These are phyloP conservation scores for Ametastegia equiseti DNA, from an alignment of 2,888 invertebrate species.

Conservation along the genomic window DNA sequence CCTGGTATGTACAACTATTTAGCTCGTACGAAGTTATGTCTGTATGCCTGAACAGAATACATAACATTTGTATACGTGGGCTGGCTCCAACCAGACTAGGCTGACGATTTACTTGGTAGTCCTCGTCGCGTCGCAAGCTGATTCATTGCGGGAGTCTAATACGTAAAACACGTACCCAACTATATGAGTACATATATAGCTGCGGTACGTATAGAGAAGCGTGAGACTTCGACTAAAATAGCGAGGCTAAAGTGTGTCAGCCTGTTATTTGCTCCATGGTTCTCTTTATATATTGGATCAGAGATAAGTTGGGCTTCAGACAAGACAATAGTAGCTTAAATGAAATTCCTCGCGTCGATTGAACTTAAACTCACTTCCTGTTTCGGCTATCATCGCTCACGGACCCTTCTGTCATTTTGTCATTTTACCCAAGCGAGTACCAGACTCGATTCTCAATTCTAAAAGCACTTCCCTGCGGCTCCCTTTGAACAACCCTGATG, in stretches of 20 bases:
- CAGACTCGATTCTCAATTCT: slow-evolving; percentile 2
- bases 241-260: slow-evolving; percentile 1
- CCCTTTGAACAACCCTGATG: not conserved
- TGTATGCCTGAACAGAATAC: not conserved
- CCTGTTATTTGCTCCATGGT: not conserved
- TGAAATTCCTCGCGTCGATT: slow-evolving; percentile 28
- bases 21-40: not conserved
- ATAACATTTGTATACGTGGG: slow-evolving; percentile 1
- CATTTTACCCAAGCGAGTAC: slow-evolving; percentile 8
- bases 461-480: slow-evolving; percentile 23
- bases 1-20: not conserved
- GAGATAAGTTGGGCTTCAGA: not conserved
- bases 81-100: slow-evolving; percentile 29
- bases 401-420: not conserved
- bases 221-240: slow-evolving; percentile 28
- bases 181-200: not conserved
- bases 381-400: not conserved
- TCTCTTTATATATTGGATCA: not conserved
- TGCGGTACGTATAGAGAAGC: not conserved
- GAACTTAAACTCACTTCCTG: slow-evolving; percentile 32
- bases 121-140: not conserved
- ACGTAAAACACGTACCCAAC: not conserved
- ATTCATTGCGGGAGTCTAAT: slow-evolving; percentile 27
- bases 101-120: slow-evolving; percentile 1
- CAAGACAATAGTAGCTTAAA: slow-evolving; percentile 23